Evolutionary conservation across 2,888 invertebrate species (phyloP).

Genomic region (Macropis europaea): DNA sequence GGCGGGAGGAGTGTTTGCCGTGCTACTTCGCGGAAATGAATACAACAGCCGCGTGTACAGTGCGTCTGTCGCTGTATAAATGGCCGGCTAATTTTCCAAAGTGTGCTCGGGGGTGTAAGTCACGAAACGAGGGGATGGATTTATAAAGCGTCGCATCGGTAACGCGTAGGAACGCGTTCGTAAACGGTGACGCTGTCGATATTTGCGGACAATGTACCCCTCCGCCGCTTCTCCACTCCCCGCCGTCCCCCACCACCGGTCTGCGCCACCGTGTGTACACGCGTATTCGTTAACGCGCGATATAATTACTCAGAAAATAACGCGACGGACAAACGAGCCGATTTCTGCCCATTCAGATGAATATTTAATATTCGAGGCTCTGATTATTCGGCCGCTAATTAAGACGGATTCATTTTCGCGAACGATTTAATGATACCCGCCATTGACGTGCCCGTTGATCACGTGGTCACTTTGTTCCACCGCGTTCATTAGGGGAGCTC

Average conservation of each 20-base stretch:
- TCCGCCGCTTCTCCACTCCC: too few species aligned
- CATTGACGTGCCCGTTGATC: too few species aligned
- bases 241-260: too few species aligned
- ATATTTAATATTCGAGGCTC: conserved; percentile 39
- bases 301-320: conserved; percentile 41
- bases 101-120: conserved; percentile 14
- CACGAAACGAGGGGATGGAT: conserved; percentile 19
- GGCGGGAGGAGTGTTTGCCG: not conserved
- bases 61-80: not conserved
- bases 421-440: conserved; percentile 12
- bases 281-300: conserved; percentile 35
- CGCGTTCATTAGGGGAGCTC: too few species aligned
- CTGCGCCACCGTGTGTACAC: too few species aligned
- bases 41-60: not conserved
- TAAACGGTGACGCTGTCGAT: conserved; percentile 22
- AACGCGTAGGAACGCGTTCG: conserved; percentile 26
- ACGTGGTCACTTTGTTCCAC: too few species aligned
- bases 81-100: conserved; percentile 20
- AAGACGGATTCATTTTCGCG: conserved; percentile 32
- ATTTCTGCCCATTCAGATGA: conserved; percentile 22
- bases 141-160: conserved; percentile 27
- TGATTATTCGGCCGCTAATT: conserved; percentile 20
- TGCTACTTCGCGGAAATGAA: not conserved
- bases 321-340: conserved; percentile 8
- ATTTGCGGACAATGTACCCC: conserved; percentile 32